phyloP scores from a whole-genome alignment of 2,888 invertebrate genomes.

The Mycalesis mineus region DNA sequence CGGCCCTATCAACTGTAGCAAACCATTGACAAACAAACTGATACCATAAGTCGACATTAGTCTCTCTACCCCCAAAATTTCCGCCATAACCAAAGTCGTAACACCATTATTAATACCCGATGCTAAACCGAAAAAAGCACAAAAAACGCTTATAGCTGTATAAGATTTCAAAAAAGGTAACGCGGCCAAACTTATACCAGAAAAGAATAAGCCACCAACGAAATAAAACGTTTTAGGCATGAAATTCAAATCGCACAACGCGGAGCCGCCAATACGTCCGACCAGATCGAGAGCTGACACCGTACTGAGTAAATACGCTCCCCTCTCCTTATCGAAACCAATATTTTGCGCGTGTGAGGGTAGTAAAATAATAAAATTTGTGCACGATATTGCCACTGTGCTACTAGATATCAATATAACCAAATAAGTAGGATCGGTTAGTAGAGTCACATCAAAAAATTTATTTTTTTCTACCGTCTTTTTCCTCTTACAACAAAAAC shows the following conservation, averaged over 20 bases:
- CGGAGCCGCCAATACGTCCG: constrained; percentile 90
- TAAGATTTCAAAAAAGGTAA: constrained; percentile 84
- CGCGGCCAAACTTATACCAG: constrained; percentile 84
- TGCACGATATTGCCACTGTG: constrained; percentile 91
- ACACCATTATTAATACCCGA: constrained; percentile 91
- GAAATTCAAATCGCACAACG: constrained; percentile 86
- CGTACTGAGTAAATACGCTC: constrained; percentile 86
- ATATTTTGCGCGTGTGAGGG: constrained; percentile 86
- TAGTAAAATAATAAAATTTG: constrained; percentile 90
- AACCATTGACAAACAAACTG: constrained; percentile 89
- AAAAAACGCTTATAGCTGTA: constrained; percentile 80
- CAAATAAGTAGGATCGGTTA: constrained; percentile 87
- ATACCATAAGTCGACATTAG: constrained; percentile 91
- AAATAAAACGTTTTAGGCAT: constrained; percentile 90
- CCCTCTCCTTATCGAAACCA: constrained; percentile 83
- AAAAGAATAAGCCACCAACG: constrained; percentile 86
- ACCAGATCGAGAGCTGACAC: constrained; percentile 89
- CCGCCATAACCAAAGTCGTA: constrained; percentile 92
- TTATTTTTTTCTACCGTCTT: constrained; percentile 68
- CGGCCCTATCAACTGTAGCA: constrained; percentile 88
- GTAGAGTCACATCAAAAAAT: constrained; percentile 84
- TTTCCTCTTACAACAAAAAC: constrained; percentile 64
- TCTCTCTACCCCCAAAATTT: constrained; percentile 89
- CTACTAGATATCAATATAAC: constrained; percentile 90
- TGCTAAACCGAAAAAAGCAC: constrained; percentile 87